Conservation (phyloP, 2,888 invertebrate species). For the Trachelus tabidus region DNA sequence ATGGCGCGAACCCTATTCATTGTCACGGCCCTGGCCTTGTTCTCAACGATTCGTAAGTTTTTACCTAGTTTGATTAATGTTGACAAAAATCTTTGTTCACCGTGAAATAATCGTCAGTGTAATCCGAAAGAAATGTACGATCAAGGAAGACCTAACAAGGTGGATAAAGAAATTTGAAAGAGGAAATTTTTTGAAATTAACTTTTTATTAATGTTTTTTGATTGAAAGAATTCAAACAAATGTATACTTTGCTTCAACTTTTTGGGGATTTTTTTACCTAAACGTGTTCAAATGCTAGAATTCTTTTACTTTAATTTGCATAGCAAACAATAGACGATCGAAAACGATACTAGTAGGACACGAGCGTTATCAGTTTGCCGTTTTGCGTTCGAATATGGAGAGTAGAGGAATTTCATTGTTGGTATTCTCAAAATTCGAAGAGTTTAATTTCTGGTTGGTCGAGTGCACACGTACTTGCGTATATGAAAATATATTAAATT, state of each 20-base stretch:
- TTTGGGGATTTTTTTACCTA: neutral
- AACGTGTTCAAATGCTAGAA: neutral
- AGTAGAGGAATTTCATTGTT: neutral
- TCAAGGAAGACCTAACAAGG: neutral
- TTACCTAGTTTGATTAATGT: neutral
- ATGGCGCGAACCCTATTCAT: constrained; percentile 5
- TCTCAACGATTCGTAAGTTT: constrained; percentile 16
- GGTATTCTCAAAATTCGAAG: neutral
- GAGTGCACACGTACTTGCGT: neutral
- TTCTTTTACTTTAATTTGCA: too few relatives aligned
- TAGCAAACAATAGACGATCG: too few relatives aligned
- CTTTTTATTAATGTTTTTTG: too few relatives aligned
- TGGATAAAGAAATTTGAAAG: neutral
- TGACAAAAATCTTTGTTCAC: neutral
- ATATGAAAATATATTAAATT: neutral
- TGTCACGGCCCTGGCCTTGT: constrained; percentile 8
- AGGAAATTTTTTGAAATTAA: too few relatives aligned
- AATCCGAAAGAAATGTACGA: neutral
- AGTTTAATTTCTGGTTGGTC: neutral
- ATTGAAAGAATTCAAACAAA: too few relatives aligned
- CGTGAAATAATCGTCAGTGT: neutral
- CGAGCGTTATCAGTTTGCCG: too few relatives aligned
- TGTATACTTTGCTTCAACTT: too few relatives aligned
- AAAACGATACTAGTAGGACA: too few relatives aligned
- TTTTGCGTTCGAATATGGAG: too few relatives aligned